phyloP scores from a whole-genome alignment of 2,888 invertebrate genomes.

The Drosophila austrosaltans region DNA sequence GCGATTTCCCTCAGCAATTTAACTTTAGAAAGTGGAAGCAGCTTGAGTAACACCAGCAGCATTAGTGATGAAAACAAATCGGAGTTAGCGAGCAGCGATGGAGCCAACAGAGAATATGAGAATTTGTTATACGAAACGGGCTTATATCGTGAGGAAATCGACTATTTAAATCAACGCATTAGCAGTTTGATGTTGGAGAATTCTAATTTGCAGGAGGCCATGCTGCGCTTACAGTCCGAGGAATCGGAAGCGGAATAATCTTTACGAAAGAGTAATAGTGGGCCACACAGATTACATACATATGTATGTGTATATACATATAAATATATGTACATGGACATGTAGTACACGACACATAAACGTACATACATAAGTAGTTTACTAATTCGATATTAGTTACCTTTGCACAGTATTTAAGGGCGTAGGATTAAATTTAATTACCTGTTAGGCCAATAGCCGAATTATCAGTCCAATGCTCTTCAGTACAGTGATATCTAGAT shows the following conservation, averaged over 20 bases:
- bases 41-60: slow-evolving; percentile 1
- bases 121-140: slow-evolving; percentile 56
- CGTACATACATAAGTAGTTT: background rate
- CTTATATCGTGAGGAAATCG: slow-evolving; percentile 58
- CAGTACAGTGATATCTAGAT: too few species aligned
- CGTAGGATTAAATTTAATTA: too few species aligned
- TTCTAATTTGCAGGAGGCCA: background rate
- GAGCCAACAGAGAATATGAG: slow-evolving; percentile 40
- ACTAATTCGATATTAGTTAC: background rate
- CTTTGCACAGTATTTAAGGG: background rate
- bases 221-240: background rate
- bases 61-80: background rate
- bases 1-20: background rate
- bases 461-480: too few species aligned
- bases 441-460: too few species aligned
- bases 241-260: slow-evolving; percentile 4
- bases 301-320: background rate
- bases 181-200: slow-evolving; percentile 14
- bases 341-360: too few species aligned
- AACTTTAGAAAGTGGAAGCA: background rate
- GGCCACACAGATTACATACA: background rate
- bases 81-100: background rate
- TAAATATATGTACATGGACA: background rate
- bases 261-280: background rate
- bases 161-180: slow-evolving; percentile 52